phyloP scores from a whole-genome alignment of 2,888 invertebrate genomes.

The Clistopyga incitator region DNA sequence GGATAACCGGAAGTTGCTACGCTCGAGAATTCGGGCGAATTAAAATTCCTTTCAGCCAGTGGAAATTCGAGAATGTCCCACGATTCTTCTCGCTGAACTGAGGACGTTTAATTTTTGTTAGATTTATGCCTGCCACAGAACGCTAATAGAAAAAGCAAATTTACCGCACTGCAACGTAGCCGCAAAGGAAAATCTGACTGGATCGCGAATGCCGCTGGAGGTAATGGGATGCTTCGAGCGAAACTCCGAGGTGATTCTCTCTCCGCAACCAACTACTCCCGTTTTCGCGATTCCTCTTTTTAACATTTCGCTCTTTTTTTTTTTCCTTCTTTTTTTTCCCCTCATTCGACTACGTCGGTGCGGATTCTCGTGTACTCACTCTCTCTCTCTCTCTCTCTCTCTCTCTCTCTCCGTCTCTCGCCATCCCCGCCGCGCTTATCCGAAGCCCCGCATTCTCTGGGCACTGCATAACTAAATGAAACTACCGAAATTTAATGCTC shows the following conservation, averaged over 20 bases:
- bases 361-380: neutral
- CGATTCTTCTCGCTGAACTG: conserved; percentile 47
- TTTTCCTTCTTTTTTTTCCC: neutral
- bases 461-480: neutral
- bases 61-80: conserved; percentile 3
- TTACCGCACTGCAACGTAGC: conserved; percentile 68
- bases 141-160: conserved; percentile 78
- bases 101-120: conserved; percentile 73
- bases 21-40: neutral
- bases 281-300: neutral
- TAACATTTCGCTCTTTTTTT: neutral
- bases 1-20: neutral
- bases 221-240: conserved; percentile 64
- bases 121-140: conserved; percentile 71
- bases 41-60: neutral
- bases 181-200: conserved; percentile 72
- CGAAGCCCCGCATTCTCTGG: neutral
- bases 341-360: neutral
- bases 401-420: neutral
- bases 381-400: neutral
- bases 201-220: conserved; percentile 65
- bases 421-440: neutral
- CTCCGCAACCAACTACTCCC: neutral
- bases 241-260: conserved; percentile 51
- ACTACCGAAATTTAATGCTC: conserved; percentile 2